phyloP scores from a whole-genome alignment of 2,888 invertebrate species.

The Epinotia bilunana region DNA sequence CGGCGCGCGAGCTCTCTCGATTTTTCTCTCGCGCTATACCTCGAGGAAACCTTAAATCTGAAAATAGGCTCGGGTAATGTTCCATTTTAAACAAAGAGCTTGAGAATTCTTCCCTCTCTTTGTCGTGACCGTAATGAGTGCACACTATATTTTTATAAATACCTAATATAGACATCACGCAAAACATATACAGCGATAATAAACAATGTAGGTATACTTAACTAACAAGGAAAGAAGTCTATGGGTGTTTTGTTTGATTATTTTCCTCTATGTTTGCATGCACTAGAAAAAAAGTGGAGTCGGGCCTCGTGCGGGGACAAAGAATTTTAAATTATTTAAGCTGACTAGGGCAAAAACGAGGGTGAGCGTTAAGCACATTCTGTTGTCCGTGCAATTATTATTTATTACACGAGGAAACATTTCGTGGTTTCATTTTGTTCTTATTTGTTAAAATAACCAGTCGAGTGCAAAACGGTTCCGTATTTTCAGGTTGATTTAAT shows the following conservation, averaged over 20 bases:
- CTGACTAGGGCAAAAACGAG: conserved; percentile 53
- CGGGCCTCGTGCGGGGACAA: conserved; percentile 42
- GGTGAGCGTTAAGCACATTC: conserved; percentile 58
- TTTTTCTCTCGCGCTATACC: too few species aligned
- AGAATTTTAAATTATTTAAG: conserved; percentile 58
- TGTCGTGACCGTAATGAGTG: too few species aligned
- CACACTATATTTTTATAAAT: neutral
- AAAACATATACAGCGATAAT: neutral
- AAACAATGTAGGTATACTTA: conserved; percentile 24
- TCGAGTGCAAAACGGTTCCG: neutral
- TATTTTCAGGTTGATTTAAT: too few species aligned
- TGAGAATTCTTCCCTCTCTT: too few species aligned
- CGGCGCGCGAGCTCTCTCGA: too few species aligned
- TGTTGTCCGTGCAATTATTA: conserved; percentile 49
- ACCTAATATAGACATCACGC: neutral
- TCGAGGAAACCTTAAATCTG: too few species aligned
- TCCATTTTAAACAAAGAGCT: too few species aligned
- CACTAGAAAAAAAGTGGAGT: conserved; percentile 29
- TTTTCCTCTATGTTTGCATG: conserved; percentile 42
- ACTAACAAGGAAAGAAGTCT: conserved; percentile 31
- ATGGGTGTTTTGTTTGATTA: conserved; percentile 35
- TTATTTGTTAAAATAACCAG: conserved; percentile 3
- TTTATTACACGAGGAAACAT: conserved; percentile 38
- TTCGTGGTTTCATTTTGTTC: conserved; percentile 11
- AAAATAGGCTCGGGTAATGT: too few species aligned